A percentile compares a stretch with the other conserved stretches of the same genome.
Conservation (phyloP, 2,113 vertebrate genomes). For the Lepisosteus osseus region DNA sequence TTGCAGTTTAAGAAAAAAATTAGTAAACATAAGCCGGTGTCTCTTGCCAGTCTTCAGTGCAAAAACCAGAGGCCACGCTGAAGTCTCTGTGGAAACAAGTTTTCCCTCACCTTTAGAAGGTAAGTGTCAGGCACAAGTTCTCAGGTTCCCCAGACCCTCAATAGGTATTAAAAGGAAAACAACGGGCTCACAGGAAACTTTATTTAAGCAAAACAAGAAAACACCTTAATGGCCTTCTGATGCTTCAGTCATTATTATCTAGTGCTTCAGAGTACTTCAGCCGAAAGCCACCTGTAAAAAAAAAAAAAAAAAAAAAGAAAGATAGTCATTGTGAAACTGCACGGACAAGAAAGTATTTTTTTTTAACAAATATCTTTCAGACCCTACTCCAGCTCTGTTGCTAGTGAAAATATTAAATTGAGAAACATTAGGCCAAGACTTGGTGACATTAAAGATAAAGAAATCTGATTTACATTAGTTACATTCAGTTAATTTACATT, state of each 20-base stretch:
- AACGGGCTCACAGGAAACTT: conserved; percentile 16
- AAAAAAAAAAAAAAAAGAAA: conserved; percentile 25
- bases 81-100: conserved; percentile 3
- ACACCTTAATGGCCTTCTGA: conserved; percentile 46
- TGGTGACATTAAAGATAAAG: too few relatives aligned
- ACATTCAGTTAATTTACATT: too few relatives aligned
- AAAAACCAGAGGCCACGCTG: conserved; percentile 55
- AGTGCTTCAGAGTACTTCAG: conserved; percentile 86
- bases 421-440: too few relatives aligned
- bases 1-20: conserved; percentile 48
- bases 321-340: too few relatives aligned
- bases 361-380: too few relatives aligned
- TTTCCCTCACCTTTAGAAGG: conserved; percentile 3
- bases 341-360: background rate
- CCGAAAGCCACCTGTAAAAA: conserved; percentile 79
- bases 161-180: conserved; percentile 1
- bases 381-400: too few relatives aligned
- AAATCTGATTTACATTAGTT: too few relatives aligned
- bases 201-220: conserved; percentile 4
- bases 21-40: conserved; percentile 75
- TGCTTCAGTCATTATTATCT: conserved; percentile 85
- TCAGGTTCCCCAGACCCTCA: conserved; percentile 10
- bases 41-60: conserved; percentile 73
- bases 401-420: too few relatives aligned
- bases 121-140: conserved; percentile 25